Percentiles rank a stretch among this genome's conserved stretches.
Evolutionary conservation across 2,888 invertebrate species (phyloP).

Genomic region (Polyommatus iphigenia): DNA sequence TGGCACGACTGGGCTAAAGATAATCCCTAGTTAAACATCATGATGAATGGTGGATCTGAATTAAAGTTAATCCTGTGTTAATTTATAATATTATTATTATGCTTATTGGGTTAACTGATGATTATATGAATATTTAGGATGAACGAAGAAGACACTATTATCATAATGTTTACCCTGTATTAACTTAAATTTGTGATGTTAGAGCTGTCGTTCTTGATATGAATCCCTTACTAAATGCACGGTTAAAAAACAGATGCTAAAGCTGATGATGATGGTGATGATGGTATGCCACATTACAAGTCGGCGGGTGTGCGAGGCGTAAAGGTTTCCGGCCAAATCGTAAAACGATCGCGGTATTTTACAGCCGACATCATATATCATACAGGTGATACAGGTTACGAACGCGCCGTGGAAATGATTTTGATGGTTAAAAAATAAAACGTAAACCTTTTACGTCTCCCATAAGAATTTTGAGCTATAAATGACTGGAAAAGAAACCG

Average conservation of each 20-base stretch:
- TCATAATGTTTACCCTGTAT: too few relatives aligned
- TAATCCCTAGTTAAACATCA: too few relatives aligned
- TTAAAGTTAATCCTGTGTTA: too few relatives aligned
- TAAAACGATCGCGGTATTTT: conserved; percentile 1
- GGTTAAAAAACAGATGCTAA: neutral
- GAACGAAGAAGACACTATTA: too few relatives aligned
- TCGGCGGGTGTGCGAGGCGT: neutral
- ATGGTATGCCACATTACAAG: neutral
- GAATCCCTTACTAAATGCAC: too few relatives aligned
- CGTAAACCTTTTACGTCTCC: neutral
- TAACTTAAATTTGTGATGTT: too few relatives aligned
- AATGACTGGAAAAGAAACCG: neutral
- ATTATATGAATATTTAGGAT: too few relatives aligned
- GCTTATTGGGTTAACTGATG: too few relatives aligned
- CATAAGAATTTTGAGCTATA: neutral
- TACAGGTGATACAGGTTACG: neutral
- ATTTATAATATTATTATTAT: too few relatives aligned
- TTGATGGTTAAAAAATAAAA: neutral
- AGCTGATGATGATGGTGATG: neutral
- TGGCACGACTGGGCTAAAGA: too few relatives aligned
- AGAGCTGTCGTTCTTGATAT: too few relatives aligned
- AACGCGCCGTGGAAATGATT: neutral
- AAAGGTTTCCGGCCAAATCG: neutral
- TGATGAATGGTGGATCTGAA: too few relatives aligned
- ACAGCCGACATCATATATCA: neutral